Conservation (phyloP, 2,888 invertebrate species). For the Drosophila gaucha region DNA sequence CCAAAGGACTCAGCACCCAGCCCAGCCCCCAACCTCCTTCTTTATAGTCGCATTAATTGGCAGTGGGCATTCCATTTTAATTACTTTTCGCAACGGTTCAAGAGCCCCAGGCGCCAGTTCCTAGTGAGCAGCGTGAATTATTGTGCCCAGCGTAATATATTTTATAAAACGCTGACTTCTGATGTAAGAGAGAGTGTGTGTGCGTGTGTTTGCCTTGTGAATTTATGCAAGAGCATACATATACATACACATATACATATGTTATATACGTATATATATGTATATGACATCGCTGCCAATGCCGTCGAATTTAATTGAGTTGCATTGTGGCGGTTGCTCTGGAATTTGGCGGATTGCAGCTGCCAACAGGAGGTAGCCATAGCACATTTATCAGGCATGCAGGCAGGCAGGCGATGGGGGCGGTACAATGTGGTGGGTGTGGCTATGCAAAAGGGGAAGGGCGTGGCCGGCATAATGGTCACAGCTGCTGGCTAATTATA, state of each 20-base stretch:
- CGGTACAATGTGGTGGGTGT: too few relatives aligned
- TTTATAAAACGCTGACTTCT: slow-evolving; percentile 61
- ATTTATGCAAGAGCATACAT: slow-evolving; percentile 66
- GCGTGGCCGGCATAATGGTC: background rate
- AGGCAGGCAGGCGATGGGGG: background rate
- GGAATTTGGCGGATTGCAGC: slow-evolving; percentile 55
- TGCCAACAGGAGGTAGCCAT: slow-evolving; percentile 27
- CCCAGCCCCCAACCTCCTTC: background rate
- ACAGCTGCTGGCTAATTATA: slow-evolving; percentile 46
- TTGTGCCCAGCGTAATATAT: slow-evolving; percentile 67
- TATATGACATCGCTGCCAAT: slow-evolving; percentile 49
- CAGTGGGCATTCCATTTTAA: slow-evolving; percentile 76
- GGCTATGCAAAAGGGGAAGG: slow-evolving; percentile 1
- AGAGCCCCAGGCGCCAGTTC: slow-evolving; percentile 48
- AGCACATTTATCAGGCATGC: slow-evolving; percentile 42
- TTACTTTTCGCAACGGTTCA: slow-evolving; percentile 77
- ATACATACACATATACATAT: slow-evolving; percentile 33
- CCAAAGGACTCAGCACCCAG: background rate
- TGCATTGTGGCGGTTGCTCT: slow-evolving; percentile 56
- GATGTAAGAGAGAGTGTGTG: slow-evolving; percentile 7
- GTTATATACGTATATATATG: background rate
- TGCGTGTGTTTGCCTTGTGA: slow-evolving; percentile 21
- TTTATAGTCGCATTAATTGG: slow-evolving; percentile 73
- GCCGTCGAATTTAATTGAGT: slow-evolving; percentile 76
- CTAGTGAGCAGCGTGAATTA: slow-evolving; percentile 65